Evolutionary conservation across 1,140 invertebrate species (phyloP).

Genomic region (Rhynchophorus ferrugineus): DNA sequence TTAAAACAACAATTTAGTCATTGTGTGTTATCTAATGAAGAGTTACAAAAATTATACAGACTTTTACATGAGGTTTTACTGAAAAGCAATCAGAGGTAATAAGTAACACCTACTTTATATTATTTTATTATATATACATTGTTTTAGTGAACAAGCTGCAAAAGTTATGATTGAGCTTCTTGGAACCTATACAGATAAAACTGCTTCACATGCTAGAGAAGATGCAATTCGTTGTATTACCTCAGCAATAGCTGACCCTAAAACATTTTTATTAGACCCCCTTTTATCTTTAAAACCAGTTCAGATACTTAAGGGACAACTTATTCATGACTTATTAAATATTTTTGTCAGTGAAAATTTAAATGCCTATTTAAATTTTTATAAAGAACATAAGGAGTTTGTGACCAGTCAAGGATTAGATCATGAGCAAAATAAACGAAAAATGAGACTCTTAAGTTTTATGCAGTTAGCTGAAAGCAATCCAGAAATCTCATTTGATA

Average conservation of each 20-base stretch:
- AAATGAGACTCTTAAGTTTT: conserved; percentile 92
- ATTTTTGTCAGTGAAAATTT: conserved; percentile 95
- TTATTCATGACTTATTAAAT: conserved; percentile 90
- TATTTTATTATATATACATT: conserved; percentile 9
- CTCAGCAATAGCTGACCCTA: conserved; percentile 88
- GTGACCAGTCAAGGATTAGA: conserved; percentile 80
- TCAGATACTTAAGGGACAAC: conserved; percentile 88
- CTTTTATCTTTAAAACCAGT: conserved; percentile 89
- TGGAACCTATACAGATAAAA: conserved; percentile 92
- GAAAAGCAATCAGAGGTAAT: conserved; percentile 59
- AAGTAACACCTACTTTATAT: background rate
- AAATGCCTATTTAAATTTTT: conserved; percentile 83
- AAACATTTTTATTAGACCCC: conserved; percentile 91
- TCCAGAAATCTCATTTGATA: conserved; percentile 84
- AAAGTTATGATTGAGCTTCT: conserved; percentile 95
- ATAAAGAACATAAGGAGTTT: conserved; percentile 89
- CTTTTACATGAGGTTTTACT: conserved; percentile 80
- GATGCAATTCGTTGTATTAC: conserved; percentile 96
- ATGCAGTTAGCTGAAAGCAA: conserved; percentile 93
- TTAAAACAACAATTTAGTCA: conserved; percentile 76
- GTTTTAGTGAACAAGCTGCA: conserved; percentile 74
- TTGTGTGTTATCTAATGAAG: conserved; percentile 80
- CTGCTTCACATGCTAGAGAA: conserved; percentile 91
- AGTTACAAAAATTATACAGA: conserved; percentile 87
- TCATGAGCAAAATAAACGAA: conserved; percentile 92